Evolutionary conservation across 2,113 vertebrate species (phyloP).

Genomic region (Cyanoderma ruficeps): DNA sequence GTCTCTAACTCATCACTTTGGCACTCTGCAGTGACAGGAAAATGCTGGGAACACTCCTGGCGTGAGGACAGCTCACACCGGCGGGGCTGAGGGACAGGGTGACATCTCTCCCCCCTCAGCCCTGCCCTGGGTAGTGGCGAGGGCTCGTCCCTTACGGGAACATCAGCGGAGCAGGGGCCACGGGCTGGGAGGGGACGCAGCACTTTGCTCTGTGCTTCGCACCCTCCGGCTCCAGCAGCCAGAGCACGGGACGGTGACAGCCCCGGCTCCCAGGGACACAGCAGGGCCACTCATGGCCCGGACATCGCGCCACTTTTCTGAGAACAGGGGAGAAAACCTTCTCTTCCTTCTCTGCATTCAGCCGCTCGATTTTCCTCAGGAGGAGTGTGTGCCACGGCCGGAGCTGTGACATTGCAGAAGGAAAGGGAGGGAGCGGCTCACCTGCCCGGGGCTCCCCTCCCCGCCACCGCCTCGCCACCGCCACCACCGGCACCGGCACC

Average conservation of each 20-base stretch:
- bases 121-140: background rate
- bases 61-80: background rate
- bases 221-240: background rate
- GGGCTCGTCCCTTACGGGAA: background rate
- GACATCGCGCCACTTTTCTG: background rate
- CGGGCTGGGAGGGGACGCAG: background rate
- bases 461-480: background rate
- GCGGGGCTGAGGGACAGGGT: background rate
- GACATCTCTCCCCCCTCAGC: rapidly evolving
- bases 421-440: background rate
- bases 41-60: background rate
- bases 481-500: too few relatives aligned
- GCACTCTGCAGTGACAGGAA: too few relatives aligned
- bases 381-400: background rate
- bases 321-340: rapidly evolving
- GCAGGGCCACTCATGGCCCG: background rate
- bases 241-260: background rate
- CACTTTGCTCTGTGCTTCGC: background rate
- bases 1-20: background rate
- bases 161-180: background rate
- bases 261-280: background rate
- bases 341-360: background rate
- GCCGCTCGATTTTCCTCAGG: rapidly evolving
- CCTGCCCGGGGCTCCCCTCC: background rate
- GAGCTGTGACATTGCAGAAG: background rate